Conservation (phyloP, 1,140 invertebrate species). For the Notospermus geniculatus region DNA sequence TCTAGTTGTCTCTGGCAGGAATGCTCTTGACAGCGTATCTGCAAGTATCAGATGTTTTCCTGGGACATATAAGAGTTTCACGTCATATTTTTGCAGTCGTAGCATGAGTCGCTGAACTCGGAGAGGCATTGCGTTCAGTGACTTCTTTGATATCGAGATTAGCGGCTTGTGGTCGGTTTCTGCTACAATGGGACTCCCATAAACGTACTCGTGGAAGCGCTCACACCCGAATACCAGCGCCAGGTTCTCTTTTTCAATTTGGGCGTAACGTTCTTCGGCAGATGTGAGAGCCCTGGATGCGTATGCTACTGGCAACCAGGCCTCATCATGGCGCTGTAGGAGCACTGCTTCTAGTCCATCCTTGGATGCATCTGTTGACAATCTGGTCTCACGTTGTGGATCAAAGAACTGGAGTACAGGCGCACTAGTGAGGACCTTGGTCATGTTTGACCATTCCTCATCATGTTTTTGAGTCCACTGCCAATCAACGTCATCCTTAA, state of each 20-base stretch:
- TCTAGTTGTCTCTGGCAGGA: too few species aligned
- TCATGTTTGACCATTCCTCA: neutral
- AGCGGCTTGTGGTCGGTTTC: constrained; percentile 56
- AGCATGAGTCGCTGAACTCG: constrained; percentile 53
- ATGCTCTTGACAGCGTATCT: constrained; percentile 35
- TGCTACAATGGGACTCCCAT: constrained; percentile 21
- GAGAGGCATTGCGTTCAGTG: constrained; percentile 39
- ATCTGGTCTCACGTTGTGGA: neutral
- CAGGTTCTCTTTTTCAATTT: constrained; percentile 20
- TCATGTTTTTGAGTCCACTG: neutral
- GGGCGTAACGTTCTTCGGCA: constrained; percentile 23
- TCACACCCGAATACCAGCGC: constrained; percentile 19
- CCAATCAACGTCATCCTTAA: neutral
- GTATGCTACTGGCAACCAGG: constrained; percentile 25
- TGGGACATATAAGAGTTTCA: constrained; percentile 48
- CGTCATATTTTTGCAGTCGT: constrained; percentile 49
- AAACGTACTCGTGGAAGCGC: constrained; percentile 48
- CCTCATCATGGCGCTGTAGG: constrained; percentile 17
- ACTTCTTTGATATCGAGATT: constrained; percentile 50
- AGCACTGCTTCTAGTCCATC: constrained; percentile 25
- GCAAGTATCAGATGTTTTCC: constrained; percentile 51
- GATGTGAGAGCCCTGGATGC: constrained; percentile 24
- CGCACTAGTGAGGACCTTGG: constrained; percentile 6
- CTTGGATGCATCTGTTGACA: constrained; percentile 40
- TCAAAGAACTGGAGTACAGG: constrained; percentile 31